These are phyloP conservation scores for Neomorphus geoffroyi DNA, from an alignment of 2,797 vertebrate species.

Conservation along the genomic window DNA sequence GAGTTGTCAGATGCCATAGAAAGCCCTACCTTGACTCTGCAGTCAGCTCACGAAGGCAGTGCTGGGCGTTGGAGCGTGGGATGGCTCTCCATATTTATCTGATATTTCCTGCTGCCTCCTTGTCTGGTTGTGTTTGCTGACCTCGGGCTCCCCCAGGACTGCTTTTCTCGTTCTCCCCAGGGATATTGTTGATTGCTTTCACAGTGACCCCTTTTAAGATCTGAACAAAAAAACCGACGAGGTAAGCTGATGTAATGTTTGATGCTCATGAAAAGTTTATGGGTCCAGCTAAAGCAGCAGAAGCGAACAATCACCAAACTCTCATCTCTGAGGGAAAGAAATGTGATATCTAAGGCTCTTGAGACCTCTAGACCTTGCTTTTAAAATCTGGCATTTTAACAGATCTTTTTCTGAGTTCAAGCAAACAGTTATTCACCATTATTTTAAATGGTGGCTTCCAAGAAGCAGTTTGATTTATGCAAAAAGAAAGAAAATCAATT, in stretches of 20 bases:
- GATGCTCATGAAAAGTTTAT: background rate
- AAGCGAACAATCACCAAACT: background rate
- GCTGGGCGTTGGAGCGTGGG: background rate
- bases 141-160: background rate
- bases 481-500: conserved; percentile 9
- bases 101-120: conserved; percentile 27
- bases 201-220: background rate
- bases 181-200: background rate
- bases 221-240: background rate
- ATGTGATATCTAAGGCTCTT: background rate
- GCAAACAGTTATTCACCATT: background rate
- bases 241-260: background rate
- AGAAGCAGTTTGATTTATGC: background rate
- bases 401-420: background rate
- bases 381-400: background rate
- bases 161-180: background rate
- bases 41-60: accelerated
- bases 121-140: background rate
- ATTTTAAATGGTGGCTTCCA: background rate
- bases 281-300: background rate
- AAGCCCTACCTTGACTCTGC: background rate
- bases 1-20: background rate
- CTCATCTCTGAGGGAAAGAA: background rate
- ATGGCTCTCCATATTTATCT: background rate
- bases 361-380: background rate